Evolutionary conservation across 30 jellyfish, hydroid and myxozoan species (phyloP), one percentile per base, ranked within the genome.

Genomic region (Hydractinia symbiolongicarpus): DNA sequence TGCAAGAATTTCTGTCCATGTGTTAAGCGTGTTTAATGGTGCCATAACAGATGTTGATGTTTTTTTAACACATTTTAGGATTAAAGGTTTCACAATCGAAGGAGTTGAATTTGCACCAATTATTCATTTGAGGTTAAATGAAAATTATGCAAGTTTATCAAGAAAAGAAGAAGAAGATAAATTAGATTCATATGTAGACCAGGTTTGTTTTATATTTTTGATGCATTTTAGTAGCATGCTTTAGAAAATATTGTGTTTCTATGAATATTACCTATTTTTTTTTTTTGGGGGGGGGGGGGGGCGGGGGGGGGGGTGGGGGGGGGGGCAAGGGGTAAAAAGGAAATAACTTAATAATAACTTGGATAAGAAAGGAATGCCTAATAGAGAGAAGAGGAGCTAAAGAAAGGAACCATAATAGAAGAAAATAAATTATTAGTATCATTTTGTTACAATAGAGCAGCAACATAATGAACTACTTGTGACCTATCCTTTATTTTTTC

Each of bases 91-190:
- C 13, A 72, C 77, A 21, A 79, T 93, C 8, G 91, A 73, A 49
- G 99, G 99, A 5, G 99, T 73, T 21, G 73, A 71, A 10, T 64
- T 83, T 13, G 88, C 99, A 9, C 99, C 99, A 5, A 73, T 93
- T 30, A 79, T 92, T 50, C 98, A 92, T 71, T 86, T 91, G 1
- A 85, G 87, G 17, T 86, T 91, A 51, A n/a, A 58, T 53, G 94
- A 86, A 50, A 61, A 53, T n/a, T 17, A 81, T 58, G 66, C 71
- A 9, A 80, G 66, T 19, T 73, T 73, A 11, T 17, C 94, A 54
- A 89, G 96, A 13, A 69, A 81, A 40, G 90, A 86, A 21, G 89
- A 86, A 50, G 97, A 91, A 73, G 82, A 82, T 9, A 77, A 86
- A 49, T 83, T 91, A 50, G 87, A 82, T 73, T 57, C 77, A 21